Conservation (phyloP, 2,888 invertebrate species). For the Agrotis puta region DNA sequence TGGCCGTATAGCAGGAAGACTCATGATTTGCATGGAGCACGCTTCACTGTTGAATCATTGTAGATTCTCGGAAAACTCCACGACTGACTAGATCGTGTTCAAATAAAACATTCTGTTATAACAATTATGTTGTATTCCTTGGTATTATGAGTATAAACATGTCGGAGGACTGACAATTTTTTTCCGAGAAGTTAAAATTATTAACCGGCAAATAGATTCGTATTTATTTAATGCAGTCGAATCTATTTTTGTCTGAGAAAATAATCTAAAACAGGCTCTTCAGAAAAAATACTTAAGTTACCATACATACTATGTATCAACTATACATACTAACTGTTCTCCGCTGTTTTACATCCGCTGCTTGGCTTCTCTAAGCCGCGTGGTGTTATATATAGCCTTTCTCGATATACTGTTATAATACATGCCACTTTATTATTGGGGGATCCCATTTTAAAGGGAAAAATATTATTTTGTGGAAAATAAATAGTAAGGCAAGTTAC, state of each 20-base stretch:
- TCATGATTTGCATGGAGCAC: slow-evolving; percentile 24
- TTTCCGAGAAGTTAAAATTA: background rate
- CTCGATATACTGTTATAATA: background rate
- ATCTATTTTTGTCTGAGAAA: background rate
- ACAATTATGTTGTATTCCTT: slow-evolving; percentile 1
- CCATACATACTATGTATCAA: background rate
- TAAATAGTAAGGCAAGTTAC: background rate
- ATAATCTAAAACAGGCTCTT: background rate
- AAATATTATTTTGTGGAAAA: background rate
- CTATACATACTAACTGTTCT: too few species aligned
- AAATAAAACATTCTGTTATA: slow-evolving; percentile 33
- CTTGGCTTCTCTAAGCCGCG: too few species aligned
- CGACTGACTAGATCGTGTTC: slow-evolving; percentile 32
- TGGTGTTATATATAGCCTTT: too few species aligned
- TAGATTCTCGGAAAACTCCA: slow-evolving; percentile 41
- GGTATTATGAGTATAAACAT: background rate
- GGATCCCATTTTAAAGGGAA: background rate
- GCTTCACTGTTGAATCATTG: slow-evolving; percentile 42
- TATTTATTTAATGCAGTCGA: background rate
- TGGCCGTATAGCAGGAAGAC: slow-evolving; percentile 14
- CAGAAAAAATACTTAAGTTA: too few species aligned
- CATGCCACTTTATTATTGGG: too few species aligned
- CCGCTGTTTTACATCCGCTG: too few species aligned
- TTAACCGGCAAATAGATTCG: background rate
- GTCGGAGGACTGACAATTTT: background rate